phyloP scores from a whole-genome alignment of 2,888 invertebrate genomes.

The Malthinus seriepunctatus region DNA sequence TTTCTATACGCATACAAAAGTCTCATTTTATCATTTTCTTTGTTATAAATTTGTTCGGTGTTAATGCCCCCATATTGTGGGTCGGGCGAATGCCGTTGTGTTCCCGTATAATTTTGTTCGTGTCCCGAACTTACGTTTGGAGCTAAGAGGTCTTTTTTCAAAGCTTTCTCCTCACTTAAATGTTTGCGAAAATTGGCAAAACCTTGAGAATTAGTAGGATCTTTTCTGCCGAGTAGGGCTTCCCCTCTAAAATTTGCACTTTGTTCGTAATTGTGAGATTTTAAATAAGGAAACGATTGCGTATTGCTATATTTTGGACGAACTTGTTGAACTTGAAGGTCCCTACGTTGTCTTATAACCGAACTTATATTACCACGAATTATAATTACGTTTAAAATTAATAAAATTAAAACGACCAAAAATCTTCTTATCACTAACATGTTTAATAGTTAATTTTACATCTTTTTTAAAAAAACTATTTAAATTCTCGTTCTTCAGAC shows the following conservation, averaged over 20 bases:
- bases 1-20: slow-evolving; percentile 41
- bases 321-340: slow-evolving; percentile 21
- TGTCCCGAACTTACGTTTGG: slow-evolving; percentile 42
- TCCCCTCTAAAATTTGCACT: slow-evolving; percentile 4
- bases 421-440: not conserved
- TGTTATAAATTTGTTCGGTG: slow-evolving; percentile 41
- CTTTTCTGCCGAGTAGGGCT: slow-evolving; percentile 12
- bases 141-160: slow-evolving; percentile 41
- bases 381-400: not conserved
- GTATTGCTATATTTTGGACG: slow-evolving; percentile 30
- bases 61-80: slow-evolving; percentile 40
- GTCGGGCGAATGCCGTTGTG: slow-evolving; percentile 12
- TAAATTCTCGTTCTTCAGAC: slow-evolving; percentile 7
- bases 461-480: not conserved
- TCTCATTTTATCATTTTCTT: slow-evolving; percentile 41
- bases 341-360: slow-evolving; percentile 6
- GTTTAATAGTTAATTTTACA: not conserved
- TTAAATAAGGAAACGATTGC: slow-evolving; percentile 4
- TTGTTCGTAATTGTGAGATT: not conserved
- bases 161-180: slow-evolving; percentile 27
- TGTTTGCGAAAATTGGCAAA: slow-evolving; percentile 13
- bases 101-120: slow-evolving; percentile 43
- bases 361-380: not conserved
- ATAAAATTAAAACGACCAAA: not conserved
- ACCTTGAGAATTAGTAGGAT: slow-evolving; percentile 24